Evolutionary conservation across 2,797 vertebrate species (phyloP).

Genomic region (Microcaecilia unicolor): DNA sequence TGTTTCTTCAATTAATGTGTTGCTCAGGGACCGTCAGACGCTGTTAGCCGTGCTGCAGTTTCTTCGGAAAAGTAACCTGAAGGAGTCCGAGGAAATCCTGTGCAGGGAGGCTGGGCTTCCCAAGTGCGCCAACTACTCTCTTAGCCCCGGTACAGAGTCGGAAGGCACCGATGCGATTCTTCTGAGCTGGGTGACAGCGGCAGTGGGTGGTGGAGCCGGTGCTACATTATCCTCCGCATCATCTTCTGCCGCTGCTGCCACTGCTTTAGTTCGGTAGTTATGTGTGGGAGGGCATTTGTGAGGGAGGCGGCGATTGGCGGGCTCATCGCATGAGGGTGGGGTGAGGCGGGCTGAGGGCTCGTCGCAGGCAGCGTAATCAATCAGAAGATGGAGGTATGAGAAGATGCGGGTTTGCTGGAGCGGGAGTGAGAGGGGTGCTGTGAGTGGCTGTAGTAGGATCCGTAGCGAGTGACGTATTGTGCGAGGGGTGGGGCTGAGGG

Average conservation of each 20-base stretch:
- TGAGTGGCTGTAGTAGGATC: no score
- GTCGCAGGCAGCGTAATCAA: no score
- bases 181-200: constrained; percentile 69
- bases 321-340: no score
- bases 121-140: constrained; percentile 53
- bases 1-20: no score
- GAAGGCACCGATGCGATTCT: constrained; percentile 46
- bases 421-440: no score
- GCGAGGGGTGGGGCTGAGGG: no score
- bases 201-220: constrained; percentile 18
- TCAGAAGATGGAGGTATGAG: no score
- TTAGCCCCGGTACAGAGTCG: constrained; percentile 29
- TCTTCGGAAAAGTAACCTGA: constrained; percentile 78
- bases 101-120: constrained; percentile 80
- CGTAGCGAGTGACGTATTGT: no score
- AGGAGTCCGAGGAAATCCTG: constrained; percentile 83
- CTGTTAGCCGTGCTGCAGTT: constrained; percentile 87
- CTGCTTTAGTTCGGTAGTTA: constrained; percentile 35
- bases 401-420: no score
- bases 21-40: constrained; percentile 84
- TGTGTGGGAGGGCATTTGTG: no score
- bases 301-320: no score
- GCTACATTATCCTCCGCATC: constrained; percentile 33
- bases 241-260: constrained; percentile 29
- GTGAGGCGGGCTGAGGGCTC: no score